These are phyloP conservation scores for Podarcis cretensis DNA, from an alignment of 2,113 vertebrate genomes.

Conservation along the genomic window DNA sequence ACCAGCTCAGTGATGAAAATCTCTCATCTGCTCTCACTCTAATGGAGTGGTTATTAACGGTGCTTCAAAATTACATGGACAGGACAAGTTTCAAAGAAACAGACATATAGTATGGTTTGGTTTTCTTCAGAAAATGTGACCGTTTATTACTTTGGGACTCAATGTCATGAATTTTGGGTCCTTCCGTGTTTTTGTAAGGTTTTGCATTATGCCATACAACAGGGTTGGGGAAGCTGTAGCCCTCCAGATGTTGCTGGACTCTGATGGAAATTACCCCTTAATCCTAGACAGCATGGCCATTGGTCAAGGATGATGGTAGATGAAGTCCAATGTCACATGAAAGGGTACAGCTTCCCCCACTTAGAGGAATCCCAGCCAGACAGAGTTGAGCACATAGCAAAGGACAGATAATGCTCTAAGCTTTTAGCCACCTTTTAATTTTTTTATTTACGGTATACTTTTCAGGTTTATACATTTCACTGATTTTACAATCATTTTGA, in stretches of 20 bases:
- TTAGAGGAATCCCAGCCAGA: neutral
- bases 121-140: neutral
- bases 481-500: too few relatives aligned
- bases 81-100: neutral
- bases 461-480: too few relatives aligned
- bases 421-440: neutral
- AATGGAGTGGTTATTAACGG: neutral
- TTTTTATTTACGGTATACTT: too few relatives aligned
- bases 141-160: neutral
- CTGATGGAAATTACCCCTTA: too few relatives aligned
- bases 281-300: too few relatives aligned
- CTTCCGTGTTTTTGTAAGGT: neutral
- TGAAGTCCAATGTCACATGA: neutral
- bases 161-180: too few relatives aligned
- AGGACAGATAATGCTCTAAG: neutral
- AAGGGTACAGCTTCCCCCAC: neutral
- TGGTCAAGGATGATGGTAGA: neutral
- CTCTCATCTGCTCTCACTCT: neutral
- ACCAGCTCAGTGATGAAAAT: neutral
- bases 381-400: neutral
- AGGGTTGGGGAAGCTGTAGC: too few relatives aligned
- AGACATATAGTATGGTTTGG: neutral
- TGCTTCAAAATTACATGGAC: too few relatives aligned
- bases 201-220: too few relatives aligned
- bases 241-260: too few relatives aligned